Conservation (phyloP, 2,113 vertebrate genomes). For the Arizona elegans region DNA sequence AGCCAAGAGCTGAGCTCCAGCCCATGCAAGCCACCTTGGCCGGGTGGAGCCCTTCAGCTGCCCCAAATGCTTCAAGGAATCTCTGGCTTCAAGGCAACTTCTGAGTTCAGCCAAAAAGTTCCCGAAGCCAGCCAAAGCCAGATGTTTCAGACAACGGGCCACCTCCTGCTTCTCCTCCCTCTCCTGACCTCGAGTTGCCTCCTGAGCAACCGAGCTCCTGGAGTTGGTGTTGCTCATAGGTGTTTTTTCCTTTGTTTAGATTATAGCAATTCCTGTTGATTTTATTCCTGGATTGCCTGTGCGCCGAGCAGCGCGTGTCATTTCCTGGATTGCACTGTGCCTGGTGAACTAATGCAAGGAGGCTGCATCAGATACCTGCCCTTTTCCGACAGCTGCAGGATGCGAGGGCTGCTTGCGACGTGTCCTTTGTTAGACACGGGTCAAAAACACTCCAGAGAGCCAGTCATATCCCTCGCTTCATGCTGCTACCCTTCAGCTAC, state of each 20-base stretch:
- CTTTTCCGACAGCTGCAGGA: not conserved
- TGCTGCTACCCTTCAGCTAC: too few species aligned
- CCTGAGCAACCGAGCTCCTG: not conserved
- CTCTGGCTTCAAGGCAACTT: not conserved
- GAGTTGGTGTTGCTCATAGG: not conserved
- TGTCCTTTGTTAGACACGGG: not conserved
- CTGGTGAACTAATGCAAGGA: not conserved
- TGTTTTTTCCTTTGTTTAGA: conserved; percentile 22
- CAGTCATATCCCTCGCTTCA: not conserved
- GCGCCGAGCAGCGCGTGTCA: not conserved
- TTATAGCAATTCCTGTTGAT: conserved; percentile 20
- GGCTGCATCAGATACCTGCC: not conserved
- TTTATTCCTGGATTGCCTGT: conserved; percentile 33
- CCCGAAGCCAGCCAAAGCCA: not conserved
- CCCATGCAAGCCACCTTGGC: not conserved
- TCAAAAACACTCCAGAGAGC: not conserved
- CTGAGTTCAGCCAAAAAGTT: not conserved
- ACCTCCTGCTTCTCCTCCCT: not conserved
- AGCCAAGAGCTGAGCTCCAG: not conserved
- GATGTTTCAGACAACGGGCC: not conserved
- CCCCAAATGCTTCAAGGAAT: not conserved
- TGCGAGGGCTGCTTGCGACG: too few species aligned
- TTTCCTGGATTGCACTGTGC: not conserved
- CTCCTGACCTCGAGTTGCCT: not conserved
- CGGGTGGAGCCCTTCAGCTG: not conserved